Evolutionary conservation across 2,888 invertebrate species (phyloP).

Genomic region (Dryococelus australis): DNA sequence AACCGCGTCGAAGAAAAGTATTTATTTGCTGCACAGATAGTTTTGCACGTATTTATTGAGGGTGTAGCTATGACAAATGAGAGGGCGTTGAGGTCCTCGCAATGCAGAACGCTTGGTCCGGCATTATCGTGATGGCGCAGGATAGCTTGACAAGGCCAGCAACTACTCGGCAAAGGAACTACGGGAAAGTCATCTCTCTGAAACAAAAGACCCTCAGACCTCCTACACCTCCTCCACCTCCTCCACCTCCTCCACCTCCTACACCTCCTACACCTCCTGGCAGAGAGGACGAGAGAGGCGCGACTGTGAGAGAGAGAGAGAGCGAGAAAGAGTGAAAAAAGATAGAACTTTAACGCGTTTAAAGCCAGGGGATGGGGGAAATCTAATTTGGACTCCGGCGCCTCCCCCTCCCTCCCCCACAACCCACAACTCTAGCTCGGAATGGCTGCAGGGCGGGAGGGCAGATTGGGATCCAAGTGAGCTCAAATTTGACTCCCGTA

Average conservation of each 20-base stretch:
- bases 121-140: background rate
- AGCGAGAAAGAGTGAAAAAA: background rate
- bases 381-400: constrained; percentile 28
- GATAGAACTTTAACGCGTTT: constrained; percentile 24
- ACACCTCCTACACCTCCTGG: background rate
- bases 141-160: background rate
- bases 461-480: constrained; percentile 24
- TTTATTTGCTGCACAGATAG: no score
- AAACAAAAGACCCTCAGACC: background rate
- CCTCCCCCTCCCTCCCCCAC: constrained; percentile 1
- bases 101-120: background rate
- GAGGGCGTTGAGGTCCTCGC: background rate
- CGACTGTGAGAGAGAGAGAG: background rate
- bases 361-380: constrained; percentile 5
- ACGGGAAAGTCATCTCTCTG: background rate
- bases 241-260: background rate
- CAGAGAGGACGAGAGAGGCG: background rate
- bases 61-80: no score
- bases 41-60: no score
- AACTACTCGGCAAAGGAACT: background rate
- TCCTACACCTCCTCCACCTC: background rate
- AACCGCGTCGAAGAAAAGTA: no score
- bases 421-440: constrained; percentile 17
- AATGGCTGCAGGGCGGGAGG: background rate
- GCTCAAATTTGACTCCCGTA: constrained; percentile 16